Conservation (phyloP, 2,113 vertebrate species). For the Scomber scombrus region DNA sequence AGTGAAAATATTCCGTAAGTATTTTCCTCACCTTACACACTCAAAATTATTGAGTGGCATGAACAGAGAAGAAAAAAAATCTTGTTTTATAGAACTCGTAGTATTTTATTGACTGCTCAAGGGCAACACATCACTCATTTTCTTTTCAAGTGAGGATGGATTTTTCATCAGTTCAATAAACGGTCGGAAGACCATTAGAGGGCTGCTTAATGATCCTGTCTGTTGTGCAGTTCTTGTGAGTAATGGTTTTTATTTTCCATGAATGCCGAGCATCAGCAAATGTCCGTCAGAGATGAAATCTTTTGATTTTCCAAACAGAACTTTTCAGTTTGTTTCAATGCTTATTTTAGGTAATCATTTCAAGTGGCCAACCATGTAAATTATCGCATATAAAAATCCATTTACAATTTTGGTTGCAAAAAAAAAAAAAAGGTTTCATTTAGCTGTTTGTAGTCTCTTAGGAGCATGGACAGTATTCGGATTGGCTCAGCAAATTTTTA, state of each 20-base stretch:
- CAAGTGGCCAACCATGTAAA: constrained; percentile 26
- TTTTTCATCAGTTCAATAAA: constrained; percentile 83
- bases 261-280: constrained; percentile 78
- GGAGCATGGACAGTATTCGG: not conserved
- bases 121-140: constrained; percentile 74
- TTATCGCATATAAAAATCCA: constrained; percentile 19
- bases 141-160: constrained; percentile 71
- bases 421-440: constrained; percentile 2
- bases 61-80: constrained; percentile 34
- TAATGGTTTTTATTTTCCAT: constrained; percentile 80
- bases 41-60: constrained; percentile 32
- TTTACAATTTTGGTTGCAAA: constrained; percentile 7
- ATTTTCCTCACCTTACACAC: not conserved
- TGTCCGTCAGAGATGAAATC: constrained; percentile 65
- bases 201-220: constrained; percentile 82
- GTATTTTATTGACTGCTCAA: constrained; percentile 78
- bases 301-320: constrained; percentile 46
- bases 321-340: constrained; percentile 47
- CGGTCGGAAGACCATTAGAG: constrained; percentile 78
- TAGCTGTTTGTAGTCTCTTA: not conserved
- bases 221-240: constrained; percentile 76
- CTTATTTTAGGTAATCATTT: constrained; percentile 29
- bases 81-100: constrained; percentile 63
- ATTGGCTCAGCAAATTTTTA: not conserved
- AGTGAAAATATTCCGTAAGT: constrained; percentile 97